Base-by-base conservation (phyloP, 2,888 invertebrate genomes). In the Miltochrista miniata region DNA sequence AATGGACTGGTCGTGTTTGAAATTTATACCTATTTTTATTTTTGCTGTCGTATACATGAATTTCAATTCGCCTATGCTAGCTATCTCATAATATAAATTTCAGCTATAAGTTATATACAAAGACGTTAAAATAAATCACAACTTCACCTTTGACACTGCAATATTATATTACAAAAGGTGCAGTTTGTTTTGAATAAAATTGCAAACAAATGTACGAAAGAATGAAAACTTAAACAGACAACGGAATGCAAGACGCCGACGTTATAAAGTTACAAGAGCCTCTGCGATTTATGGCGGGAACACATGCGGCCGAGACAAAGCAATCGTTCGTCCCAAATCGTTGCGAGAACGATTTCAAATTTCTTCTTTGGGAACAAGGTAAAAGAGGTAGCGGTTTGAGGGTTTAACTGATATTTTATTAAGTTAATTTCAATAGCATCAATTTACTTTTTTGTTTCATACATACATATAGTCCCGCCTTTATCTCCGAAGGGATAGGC, bases 291-390 rank as follows among this genome's bases (percentile, higher is more conserved):
- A 72, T 67, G 55, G 62, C 60, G 53, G 50, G 49, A 51, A 61
- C 72, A 72, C 57, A 62, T 72, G 73, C 62, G 70, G 53, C 59
- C 47, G 60, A 69, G 71, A 69, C 72, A 70, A 66, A 71, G 71
- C 65, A 62, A 65, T 63, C 56, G 60, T 50, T 54, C 51, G 57
- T 51, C 58, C 55, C 59, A 59, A 70, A 72, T 70, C 66, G 64
- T 51, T 68, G 48, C 60, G 69, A 64, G 62, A 72, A 72, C 72
- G 72, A 72, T 72, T 70, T 70, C 61, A 61, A 70, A 73, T 73
- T 68, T 66, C 65, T 60, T 64, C 65, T 61, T 59, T 53, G 15
- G 15, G 45, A 31, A 48, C 51, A 58, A 54, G 56, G 31, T 34
- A 7, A 10, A 41, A 15, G 51, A 41, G 46, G 3, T 13, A 58